Percentiles rank a stretch among this genome's conserved stretches.
Evolutionary conservation across 2,113 vertebrate species (phyloP).

Genomic region (Nothoprocta perdicaria): DNA sequence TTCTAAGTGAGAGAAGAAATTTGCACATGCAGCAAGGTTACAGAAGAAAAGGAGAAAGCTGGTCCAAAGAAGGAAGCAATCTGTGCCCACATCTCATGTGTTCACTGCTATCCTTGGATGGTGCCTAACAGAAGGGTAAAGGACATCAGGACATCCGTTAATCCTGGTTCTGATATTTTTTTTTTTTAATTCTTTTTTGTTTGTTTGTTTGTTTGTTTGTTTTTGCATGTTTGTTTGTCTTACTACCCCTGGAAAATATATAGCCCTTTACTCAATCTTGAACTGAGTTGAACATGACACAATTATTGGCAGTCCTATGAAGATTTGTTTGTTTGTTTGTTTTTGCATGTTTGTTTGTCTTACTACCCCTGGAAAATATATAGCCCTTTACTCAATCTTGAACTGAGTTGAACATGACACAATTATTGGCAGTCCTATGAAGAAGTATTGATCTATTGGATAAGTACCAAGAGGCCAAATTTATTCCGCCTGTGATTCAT

Average conservation of each 20-base stretch:
- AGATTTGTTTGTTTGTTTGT: neutral
- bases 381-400: neutral
- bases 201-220: neutral
- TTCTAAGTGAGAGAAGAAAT: neutral
- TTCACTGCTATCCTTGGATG: neutral
- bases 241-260: neutral
- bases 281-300: neutral
- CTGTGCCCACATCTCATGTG: neutral
- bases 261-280: neutral
- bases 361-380: neutral
- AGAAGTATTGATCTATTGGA: neutral
- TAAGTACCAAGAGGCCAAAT: neutral
- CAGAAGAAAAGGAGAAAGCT: neutral
- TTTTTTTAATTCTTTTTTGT: neutral
- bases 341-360: neutral
- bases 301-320: neutral
- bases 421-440: neutral
- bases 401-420: neutral
- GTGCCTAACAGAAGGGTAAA: neutral
- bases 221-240: no score
- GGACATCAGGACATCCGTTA: rapidly evolving
- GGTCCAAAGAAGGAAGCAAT: neutral
- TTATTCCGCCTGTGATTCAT: neutral
- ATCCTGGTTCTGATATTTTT: neutral
- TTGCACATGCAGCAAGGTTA: neutral